Conservation (phyloP, 1,140 invertebrate species). For the Copidosoma floridanum region DNA sequence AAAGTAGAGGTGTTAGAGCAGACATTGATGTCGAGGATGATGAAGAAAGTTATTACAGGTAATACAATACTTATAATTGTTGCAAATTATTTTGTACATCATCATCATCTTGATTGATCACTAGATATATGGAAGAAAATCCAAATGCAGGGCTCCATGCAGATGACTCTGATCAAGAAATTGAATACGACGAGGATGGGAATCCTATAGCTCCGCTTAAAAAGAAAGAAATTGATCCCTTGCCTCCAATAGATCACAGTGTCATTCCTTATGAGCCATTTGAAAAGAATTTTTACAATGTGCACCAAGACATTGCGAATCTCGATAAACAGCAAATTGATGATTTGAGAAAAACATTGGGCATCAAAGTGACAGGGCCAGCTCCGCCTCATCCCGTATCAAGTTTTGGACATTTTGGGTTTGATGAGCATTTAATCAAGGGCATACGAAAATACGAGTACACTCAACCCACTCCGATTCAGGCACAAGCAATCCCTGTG, state of each 20-base stretch:
- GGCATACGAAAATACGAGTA: slow-evolving; percentile 76
- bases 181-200: slow-evolving; percentile 96
- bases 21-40: slow-evolving; percentile 96
- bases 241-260: slow-evolving; percentile 93
- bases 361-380: slow-evolving; percentile 85
- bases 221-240: slow-evolving; percentile 91
- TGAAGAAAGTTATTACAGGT: slow-evolving; percentile 91
- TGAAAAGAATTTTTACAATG: slow-evolving; percentile 93
- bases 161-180: slow-evolving; percentile 82
- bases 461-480: slow-evolving; percentile 81
- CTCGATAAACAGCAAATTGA: slow-evolving; percentile 73
- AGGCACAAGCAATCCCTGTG: slow-evolving; percentile 87
- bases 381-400: slow-evolving; percentile 85
- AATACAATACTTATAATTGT: background rate
- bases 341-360: slow-evolving; percentile 78
- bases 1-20: slow-evolving; percentile 75
- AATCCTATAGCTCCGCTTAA: slow-evolving; percentile 92
- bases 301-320: slow-evolving; percentile 88
- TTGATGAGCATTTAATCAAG: slow-evolving; percentile 91
- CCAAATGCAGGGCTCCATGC: slow-evolving; percentile 82
- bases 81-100: slow-evolving; percentile 1
- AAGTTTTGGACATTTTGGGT: slow-evolving; percentile 96
- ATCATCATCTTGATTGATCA: background rate
- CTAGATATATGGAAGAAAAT: slow-evolving; percentile 96
- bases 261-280: slow-evolving; percentile 85